Base-by-base conservation (phyloP, 2,113 vertebrate genomes). In the Phaethon lepturus region DNA sequence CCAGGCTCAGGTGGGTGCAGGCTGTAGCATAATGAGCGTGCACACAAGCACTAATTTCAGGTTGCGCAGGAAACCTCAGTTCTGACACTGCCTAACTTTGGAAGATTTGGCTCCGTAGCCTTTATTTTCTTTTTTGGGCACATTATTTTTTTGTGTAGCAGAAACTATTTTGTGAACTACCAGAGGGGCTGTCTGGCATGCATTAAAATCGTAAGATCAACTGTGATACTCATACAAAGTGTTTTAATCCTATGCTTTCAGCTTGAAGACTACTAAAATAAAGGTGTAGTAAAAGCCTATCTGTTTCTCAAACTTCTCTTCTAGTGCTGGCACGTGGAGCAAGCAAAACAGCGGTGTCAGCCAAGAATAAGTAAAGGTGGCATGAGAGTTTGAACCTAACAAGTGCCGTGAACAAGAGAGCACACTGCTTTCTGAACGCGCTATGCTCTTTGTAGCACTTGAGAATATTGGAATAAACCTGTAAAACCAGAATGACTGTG, bases 401-500 rank as follows among this genome's bases (percentile, higher is more conserved):
- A 47, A 74, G 26, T 15, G 7, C 45, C 68, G 77, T 75, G 22
- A 88, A n/a, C 11, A 50, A 20, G 35, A 55, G 1, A 81, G 44
- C 1, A 0, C 12, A 3, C 1, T 2, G 44, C 53, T 82, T 72
- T 79, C 84, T 82, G 53, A 77, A 26, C 26, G 26, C 4, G 0
- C n/a, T 44, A 0, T 31, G 33, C 33, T 42, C 76, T 64, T 87
- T 0, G 1, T 6, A 45, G 26, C 40, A 26, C 56, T 53, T 92
- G 45, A 72, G 64, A 64, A 22, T 59, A 31, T 19, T 24, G 56
- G 29, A 68, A 75, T 38, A 20, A 24, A 52, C 15, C 50, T 58
- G 18, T 59, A 75, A 86, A 85, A 89, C 13, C 53, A 68, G 67
- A 83, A 69, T 25, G 28, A 22, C 38, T n/a, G 8, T 19, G 3